phyloP scores from a whole-genome alignment of 2,113 vertebrate species.

The Psephotus haematonotus region DNA sequence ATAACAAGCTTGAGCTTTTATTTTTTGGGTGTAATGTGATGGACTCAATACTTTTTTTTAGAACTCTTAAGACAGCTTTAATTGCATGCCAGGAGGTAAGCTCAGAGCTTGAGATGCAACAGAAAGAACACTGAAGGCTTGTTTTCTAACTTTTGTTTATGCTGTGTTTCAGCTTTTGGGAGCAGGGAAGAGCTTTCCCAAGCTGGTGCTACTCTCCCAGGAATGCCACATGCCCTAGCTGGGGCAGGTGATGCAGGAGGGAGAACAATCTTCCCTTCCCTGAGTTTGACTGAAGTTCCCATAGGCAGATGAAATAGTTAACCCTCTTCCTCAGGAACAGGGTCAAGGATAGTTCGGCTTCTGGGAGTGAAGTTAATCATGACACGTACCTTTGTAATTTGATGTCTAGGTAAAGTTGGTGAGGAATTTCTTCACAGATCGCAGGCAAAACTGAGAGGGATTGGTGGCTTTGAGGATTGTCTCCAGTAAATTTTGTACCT shows the following conservation, averaged over 20 bases:
- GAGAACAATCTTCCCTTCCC: neutral
- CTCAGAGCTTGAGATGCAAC: neutral
- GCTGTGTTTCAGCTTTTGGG: neutral
- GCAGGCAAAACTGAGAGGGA: neutral
- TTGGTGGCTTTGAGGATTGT: neutral
- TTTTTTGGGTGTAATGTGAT: neutral
- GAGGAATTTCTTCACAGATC: neutral
- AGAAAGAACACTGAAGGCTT: neutral
- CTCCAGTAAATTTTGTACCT: neutral
- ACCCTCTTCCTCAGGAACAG: neutral
- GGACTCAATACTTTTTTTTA: neutral
- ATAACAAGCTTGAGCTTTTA: neutral
- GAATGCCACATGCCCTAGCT: fast-evolving
- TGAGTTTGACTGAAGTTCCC: neutral
- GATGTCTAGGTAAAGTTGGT: neutral
- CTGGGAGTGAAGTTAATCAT: neutral
- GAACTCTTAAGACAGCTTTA: neutral
- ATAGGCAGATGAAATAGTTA: neutral
- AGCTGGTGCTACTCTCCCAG: neutral
- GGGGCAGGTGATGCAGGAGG: neutral
- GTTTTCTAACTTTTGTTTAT: neutral
- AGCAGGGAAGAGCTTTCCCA: neutral
- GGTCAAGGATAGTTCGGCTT: neutral
- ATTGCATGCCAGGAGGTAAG: neutral
- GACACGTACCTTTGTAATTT: neutral